A percentile compares a stretch with the other conserved stretches of the same genome.
Conservation (phyloP, 2,113 vertebrate species). For the Nerophis ophidion region DNA sequence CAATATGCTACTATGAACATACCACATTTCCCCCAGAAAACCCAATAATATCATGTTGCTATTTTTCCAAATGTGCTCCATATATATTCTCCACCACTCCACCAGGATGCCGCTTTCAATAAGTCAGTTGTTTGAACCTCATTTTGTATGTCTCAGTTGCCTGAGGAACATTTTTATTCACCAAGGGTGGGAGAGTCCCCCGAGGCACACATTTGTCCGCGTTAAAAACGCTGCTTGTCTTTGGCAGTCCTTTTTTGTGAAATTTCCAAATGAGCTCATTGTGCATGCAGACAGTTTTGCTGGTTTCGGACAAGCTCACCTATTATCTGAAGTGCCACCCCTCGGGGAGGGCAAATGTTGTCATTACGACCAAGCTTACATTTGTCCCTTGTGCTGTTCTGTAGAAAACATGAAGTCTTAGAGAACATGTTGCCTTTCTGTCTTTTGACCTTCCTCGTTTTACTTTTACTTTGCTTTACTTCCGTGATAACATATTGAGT, state of each 20-base stretch:
- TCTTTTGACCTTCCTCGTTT: no score
- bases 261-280: constrained; percentile 5
- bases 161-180: constrained; percentile 9
- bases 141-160: constrained; percentile 20
- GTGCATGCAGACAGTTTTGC: not conserved
- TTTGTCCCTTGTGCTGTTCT: not conserved
- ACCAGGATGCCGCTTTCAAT: constrained; percentile 2
- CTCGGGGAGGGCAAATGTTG: constrained; percentile 2
- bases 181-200: not conserved
- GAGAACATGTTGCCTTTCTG: no score
- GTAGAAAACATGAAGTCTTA: not conserved
- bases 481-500: no score
- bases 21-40: no score
- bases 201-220: constrained; percentile 5
- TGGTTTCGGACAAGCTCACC: not conserved
- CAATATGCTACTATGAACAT: no score
- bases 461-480: no score
- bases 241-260: not conserved
- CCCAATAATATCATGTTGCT: no score
- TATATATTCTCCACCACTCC: not conserved
- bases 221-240: constrained; percentile 8
- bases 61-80: not conserved
- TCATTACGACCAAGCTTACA: constrained; percentile 1
- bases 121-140: constrained; percentile 21
- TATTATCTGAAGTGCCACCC: not conserved